Evolutionary conservation across 1,140 invertebrate genomes (phyloP), one percentile per base, ranked within the genome.

Genomic region (Drosophila ogumai): DNA sequence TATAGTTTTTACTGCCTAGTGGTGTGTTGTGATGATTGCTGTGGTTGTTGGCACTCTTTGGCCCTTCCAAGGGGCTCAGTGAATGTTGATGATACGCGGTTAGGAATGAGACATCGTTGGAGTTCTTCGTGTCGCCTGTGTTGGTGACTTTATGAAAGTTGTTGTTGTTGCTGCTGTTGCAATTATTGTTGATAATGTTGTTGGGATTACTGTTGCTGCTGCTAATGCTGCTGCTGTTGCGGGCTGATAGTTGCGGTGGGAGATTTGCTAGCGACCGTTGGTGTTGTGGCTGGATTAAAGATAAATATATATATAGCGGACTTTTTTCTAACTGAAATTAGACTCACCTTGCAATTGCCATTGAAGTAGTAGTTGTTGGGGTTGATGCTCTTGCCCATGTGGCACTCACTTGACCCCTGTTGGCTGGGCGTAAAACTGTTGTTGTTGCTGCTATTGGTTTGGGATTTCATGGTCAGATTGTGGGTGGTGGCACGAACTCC

Each of bases 1-100:
- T 84, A 67, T 76, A 67, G 73, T 65, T 84, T 68, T 75, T 91
- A 75, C 68, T 80, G 82, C 63, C 61, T 76, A 79, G 60, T 50
- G 75, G 79, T 38, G 52, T 55, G 34, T 38, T 55, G 19, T 55
- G 52, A 38, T 75, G 67, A 59, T 59, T 77, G 56, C 68, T 79
- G 40, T 56, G 73, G 64, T 47, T 80, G 40, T 57, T 75, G 63
- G 61, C 58, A 56, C 58, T 59, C 49, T 76, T 82, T 61, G 64
- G 58, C 28, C 57, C 75, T 61, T 88, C 80, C 75, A 55, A 56
- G 68, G 78, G 63, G 41, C 78, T 75, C 22, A 58, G 49, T 65
- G 65, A 64, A 22, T 54, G 52, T 6, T 38, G 19, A 25, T 55
- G 34, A 55, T 79, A 75, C 32, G 79, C 71, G 40, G 80, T 74